A percentile compares a stretch with the other conserved stretches of the same genome.
Evolutionary conservation across 1,140 invertebrate genomes (phyloP).

Genomic region (Gryon sp.): DNA sequence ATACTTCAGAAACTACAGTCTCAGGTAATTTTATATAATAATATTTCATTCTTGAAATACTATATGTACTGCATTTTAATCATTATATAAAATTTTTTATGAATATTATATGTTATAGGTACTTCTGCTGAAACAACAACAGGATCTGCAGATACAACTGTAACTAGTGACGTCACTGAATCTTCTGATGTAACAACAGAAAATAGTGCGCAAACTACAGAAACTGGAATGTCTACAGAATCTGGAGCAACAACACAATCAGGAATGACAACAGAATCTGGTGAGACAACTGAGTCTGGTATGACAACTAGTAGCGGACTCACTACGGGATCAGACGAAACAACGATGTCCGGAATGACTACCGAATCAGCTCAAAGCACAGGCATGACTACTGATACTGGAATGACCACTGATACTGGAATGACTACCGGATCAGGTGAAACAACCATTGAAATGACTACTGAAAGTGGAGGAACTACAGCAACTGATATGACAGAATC

Average conservation of each 20-base stretch:
- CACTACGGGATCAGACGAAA: slow-evolving; percentile 53
- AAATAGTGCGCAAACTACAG: too few relatives aligned
- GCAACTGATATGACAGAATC: slow-evolving; percentile 35
- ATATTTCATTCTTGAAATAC: too few relatives aligned
- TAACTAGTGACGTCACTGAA: background rate
- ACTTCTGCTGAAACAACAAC: background rate
- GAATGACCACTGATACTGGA: slow-evolving; percentile 45
- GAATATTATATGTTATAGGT: slow-evolving; percentile 4
- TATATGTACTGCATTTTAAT: background rate
- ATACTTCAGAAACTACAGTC: slow-evolving; percentile 22
- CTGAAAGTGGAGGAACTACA: slow-evolving; percentile 44
- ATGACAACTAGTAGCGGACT: slow-evolving; percentile 50
- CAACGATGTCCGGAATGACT: slow-evolving; percentile 51
- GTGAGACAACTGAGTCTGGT: slow-evolving; percentile 36
- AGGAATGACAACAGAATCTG: slow-evolving; percentile 53
- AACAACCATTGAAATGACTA: slow-evolving; percentile 54
- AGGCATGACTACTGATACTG: slow-evolving; percentile 59
- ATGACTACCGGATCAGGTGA: slow-evolving; percentile 40
- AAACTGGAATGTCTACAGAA: slow-evolving; percentile 39
- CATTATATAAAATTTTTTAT: background rate
- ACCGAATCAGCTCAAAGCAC: too few relatives aligned
- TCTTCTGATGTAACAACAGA: slow-evolving; percentile 23
- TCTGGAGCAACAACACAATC: slow-evolving; percentile 38
- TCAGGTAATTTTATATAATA: slow-evolving; percentile 15
- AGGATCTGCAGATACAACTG: too few relatives aligned